phyloP scores from a whole-genome alignment of 1,140 invertebrate genomes.

The Wasmannia auropunctata region DNA sequence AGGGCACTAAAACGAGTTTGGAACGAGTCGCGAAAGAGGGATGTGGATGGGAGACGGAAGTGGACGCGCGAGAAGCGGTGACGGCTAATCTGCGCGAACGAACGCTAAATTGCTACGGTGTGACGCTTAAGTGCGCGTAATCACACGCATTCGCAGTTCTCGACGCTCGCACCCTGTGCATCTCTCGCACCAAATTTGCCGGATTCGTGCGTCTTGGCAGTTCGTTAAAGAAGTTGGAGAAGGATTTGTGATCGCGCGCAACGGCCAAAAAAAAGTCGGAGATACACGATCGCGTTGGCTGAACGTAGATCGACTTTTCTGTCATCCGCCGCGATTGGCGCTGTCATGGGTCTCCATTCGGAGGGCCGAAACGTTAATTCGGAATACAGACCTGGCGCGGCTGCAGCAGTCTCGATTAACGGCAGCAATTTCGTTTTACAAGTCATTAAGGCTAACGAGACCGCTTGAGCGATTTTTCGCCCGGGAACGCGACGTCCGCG shows the following conservation, averaged over 20 bases:
- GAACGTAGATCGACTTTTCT: neutral
- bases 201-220: no score
- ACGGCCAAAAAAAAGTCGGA: no score
- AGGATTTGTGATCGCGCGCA: neutral
- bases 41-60: slow-evolving; percentile 2
- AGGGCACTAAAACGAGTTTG: neutral
- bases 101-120: slow-evolving; percentile 61
- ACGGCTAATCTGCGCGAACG: slow-evolving; percentile 61
- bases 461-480: neutral
- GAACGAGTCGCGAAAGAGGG: slow-evolving; percentile 27
- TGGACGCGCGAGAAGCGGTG: neutral
- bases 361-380: neutral
- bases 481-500: neutral
- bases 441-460: slow-evolving; percentile 9
- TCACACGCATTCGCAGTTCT: slow-evolving; percentile 22
- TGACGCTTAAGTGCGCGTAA: slow-evolving; percentile 48
- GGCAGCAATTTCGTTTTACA: neutral
- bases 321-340: neutral
- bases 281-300: neutral
- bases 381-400: neutral
- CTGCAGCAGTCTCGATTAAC: neutral
- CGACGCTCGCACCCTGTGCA: neutral
- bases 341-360: neutral
- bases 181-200: neutral
- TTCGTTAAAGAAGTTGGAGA: neutral